Evolutionary conservation across 2,888 invertebrate species (phyloP).

Genomic region (Plebejus melissa): DNA sequence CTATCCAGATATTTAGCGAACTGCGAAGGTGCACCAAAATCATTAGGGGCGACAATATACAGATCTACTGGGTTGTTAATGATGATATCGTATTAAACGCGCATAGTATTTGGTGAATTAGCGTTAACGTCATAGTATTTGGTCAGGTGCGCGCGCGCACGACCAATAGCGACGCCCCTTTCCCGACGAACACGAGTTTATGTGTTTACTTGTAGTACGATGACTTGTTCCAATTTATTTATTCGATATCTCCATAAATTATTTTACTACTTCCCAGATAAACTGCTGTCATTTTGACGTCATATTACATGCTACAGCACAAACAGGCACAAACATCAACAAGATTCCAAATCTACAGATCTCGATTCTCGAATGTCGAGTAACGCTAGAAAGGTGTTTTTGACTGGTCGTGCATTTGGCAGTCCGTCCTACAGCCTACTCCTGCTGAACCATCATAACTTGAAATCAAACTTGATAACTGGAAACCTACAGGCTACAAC

Average conservation of each 20-base stretch:
- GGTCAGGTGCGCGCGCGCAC: conserved; percentile 37
- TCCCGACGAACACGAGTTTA: conserved; percentile 31
- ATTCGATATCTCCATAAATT: neutral
- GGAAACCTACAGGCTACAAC: neutral
- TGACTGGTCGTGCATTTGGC: neutral
- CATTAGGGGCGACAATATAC: neutral
- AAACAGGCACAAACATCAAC: neutral
- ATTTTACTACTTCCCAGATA: neutral
- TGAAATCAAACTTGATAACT: neutral
- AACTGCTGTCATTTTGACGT: neutral
- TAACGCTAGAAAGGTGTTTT: neutral
- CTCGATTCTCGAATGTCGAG: too few relatives aligned
- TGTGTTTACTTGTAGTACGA: conserved; percentile 28
- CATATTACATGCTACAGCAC: neutral
- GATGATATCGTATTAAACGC: neutral
- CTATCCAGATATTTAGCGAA: neutral
- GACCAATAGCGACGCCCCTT: conserved; percentile 31
- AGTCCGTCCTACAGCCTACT: neutral
- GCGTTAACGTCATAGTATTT: conserved; percentile 36
- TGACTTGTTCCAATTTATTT: conserved; percentile 1
- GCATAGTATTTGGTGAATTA: conserved; percentile 32
- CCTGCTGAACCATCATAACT: neutral
- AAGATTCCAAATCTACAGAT: neutral
- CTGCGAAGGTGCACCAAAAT: neutral
- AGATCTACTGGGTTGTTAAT: neutral